phyloP scores from a whole-genome alignment of 92 coral and sea anemone genomes.

The Parazoanthus atlanticus region DNA sequence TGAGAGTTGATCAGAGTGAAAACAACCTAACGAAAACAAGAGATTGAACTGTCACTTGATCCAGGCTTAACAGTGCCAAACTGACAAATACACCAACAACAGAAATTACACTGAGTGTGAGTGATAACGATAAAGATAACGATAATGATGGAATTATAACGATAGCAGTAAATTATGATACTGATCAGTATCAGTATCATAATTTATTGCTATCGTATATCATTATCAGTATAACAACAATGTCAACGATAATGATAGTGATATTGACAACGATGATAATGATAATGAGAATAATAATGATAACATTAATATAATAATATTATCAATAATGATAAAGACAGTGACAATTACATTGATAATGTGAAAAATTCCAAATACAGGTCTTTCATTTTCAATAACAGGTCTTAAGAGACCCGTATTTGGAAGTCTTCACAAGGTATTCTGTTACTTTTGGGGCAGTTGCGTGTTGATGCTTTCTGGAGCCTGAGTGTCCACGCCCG shows the following conservation, averaged over 20 bases:
- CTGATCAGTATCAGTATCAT: neutral
- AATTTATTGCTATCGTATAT: neutral
- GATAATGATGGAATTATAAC: neutral
- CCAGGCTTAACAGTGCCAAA: neutral
- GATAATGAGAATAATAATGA: neutral
- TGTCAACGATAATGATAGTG: too few relatives aligned
- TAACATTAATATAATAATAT: too few relatives aligned
- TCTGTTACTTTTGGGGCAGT: slow-evolving; percentile 78
- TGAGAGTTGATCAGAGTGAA: too few relatives aligned
- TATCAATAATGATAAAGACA: neutral
- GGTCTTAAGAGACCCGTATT: neutral
- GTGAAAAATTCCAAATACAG: neutral
- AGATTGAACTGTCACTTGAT: too few relatives aligned
- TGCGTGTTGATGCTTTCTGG: slow-evolving; percentile 77
- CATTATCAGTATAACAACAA: neutral
- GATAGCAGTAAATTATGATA: neutral
- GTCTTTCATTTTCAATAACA: neutral
- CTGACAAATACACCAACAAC: neutral
- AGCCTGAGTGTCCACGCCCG: slow-evolving; percentile 84
- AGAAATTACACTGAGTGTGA: neutral
- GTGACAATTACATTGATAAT: too few relatives aligned
- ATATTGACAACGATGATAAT: too few relatives aligned
- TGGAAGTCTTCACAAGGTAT: neutral
- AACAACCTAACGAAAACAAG: neutral
- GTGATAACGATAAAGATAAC: neutral